A percentile compares a stretch with the other conserved stretches of the same genome.
phyloP scores from a whole-genome alignment of 2,113 vertebrate species.

The Phalacrocorax brasilianus region DNA sequence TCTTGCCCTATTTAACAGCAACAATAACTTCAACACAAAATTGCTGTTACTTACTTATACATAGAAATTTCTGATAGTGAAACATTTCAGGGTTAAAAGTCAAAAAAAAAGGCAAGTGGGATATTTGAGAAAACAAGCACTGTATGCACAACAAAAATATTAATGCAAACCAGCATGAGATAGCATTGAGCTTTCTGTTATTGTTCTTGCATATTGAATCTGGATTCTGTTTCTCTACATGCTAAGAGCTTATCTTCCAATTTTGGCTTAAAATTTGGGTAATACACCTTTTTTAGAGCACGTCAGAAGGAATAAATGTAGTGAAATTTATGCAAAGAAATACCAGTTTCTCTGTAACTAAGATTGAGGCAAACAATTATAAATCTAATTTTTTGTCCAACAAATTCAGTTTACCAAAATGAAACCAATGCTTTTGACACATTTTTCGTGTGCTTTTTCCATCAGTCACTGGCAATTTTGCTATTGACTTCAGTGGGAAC shows the following conservation, averaged over 20 bases:
- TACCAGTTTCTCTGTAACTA: background rate
- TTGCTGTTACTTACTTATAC: background rate
- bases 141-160: background rate
- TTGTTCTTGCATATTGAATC: background rate
- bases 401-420: background rate
- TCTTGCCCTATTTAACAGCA: constrained; percentile 4
- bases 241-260: background rate
- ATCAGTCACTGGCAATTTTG: background rate
- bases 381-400: background rate
- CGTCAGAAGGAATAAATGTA: background rate
- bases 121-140: background rate
- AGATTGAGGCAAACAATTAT: background rate
- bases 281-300: background rate
- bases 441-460: background rate
- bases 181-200: background rate
- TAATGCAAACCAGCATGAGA: background rate
- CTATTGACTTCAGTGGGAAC: background rate
- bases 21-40: background rate
- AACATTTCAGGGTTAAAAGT: background rate
- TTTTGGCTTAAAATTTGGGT: background rate
- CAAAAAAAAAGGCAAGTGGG: background rate
- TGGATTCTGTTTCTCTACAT: background rate
- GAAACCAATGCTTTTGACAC: background rate
- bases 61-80: background rate
- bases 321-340: background rate